Conservation (phyloP, 2,888 invertebrate genomes). For the Lydus trimaculatus region DNA sequence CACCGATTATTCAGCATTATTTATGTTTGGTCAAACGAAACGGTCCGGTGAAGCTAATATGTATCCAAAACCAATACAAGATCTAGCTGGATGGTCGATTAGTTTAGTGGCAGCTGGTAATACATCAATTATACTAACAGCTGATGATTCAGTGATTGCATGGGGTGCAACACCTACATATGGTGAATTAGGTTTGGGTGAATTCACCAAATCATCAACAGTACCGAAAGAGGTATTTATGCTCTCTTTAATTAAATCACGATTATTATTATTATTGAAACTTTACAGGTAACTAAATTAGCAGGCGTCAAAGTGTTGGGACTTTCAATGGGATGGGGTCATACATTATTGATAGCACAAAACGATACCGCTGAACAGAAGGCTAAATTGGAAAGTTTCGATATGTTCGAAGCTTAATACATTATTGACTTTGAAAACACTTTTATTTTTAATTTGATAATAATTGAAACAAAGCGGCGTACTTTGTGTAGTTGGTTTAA, state of each 20-base stretch:
- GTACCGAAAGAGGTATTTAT: constrained; percentile 83
- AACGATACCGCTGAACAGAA: constrained; percentile 72
- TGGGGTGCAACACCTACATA: constrained; percentile 96
- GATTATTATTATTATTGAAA: constrained; percentile 22
- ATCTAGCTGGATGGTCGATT: constrained; percentile 93
- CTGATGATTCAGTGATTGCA: constrained; percentile 88
- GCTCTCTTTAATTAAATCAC: not conserved
- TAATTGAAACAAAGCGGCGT: not conserved
- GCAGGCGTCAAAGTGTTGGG: constrained; percentile 79
- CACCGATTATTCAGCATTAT: constrained; percentile 77
- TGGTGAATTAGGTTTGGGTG: constrained; percentile 92
- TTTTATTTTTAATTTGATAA: not conserved
- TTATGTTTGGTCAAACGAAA: constrained; percentile 91
- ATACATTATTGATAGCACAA: constrained; percentile 76
- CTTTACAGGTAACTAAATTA: constrained; percentile 65
- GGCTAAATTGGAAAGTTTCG: constrained; percentile 67
- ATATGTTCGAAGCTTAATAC: constrained; percentile 58
- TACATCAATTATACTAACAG: constrained; percentile 85
- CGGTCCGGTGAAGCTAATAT: constrained; percentile 94
- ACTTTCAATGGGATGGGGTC: constrained; percentile 85
- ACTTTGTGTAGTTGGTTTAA: not conserved
- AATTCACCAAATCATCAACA: constrained; percentile 81
- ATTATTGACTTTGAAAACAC: not conserved
- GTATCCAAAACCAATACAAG: constrained; percentile 95
- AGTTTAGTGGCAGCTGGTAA: constrained; percentile 83